Base-by-base conservation (phyloP, 2,888 invertebrate species). In the Erannis defoliaria region DNA sequence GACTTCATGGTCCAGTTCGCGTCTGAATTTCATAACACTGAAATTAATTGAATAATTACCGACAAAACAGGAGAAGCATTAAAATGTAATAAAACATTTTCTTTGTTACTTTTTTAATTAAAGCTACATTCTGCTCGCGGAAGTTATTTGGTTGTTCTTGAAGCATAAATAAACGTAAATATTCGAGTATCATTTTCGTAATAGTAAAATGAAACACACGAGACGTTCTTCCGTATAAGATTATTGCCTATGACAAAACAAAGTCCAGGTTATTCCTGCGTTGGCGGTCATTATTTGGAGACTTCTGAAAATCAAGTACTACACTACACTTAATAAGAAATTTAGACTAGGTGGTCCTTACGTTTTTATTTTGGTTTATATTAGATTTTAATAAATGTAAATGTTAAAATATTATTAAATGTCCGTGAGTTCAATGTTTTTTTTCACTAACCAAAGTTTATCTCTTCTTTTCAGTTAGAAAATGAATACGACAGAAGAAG, bases 401-500 rank as follows among this genome's bases (percentile, higher is more conserved):
- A n/a, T n/a, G n/a, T n/a, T n/a, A n/a, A n/a, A n/a, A n/a, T n/a
- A n/a, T n/a, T n/a, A n/a, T n/a, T n/a, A n/a, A n/a, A n/a, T n/a
- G 18, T 10, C 18, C 1, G 10, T 21, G 9, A 8, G 4, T 6
- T 40, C 4, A 12, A 0, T 21, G 10, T 12, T 40, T 12, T 5
- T n/a, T 12, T 18, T 23, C 21, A 0, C 16, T 64, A 55, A 66
- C 21, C 6, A 9, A 19, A 42, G 8, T 48, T 49, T 62, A 70
- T 77, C 66, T 74, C 55, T 74, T 81, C 67, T 68, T 89, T 91
- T 31, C 90, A 93, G 93, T 80, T 89, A 81, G 93, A 93, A 77
- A 90, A 93, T 88, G 92, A 93, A 70, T 93, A 83, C 80, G 93
- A 93, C 69, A 85, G 90, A 84, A 88, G 85, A 84, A 85, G 92